Conservation (phyloP, 2,113 vertebrate species). For the Sylvietta virens region DNA sequence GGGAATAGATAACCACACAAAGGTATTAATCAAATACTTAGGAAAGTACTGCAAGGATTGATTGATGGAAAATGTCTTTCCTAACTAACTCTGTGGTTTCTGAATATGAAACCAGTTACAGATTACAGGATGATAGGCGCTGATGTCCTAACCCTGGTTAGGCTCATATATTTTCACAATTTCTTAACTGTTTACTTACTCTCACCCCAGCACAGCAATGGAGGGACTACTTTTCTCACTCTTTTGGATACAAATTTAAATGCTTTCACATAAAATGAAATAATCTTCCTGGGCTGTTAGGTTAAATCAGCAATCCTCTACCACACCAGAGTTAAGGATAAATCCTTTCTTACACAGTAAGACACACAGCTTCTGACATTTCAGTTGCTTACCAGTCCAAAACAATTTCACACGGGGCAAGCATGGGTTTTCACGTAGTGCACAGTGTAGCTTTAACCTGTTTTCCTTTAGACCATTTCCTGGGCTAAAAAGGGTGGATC, state of each 20-base stretch:
- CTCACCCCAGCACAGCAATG: not conserved
- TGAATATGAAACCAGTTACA: not conserved
- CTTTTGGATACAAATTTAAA: not conserved
- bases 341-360: not conserved
- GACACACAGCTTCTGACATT: not conserved
- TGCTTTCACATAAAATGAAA: not conserved
- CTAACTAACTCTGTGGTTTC: not conserved
- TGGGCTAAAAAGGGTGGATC: not conserved
- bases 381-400: not conserved
- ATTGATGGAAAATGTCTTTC: not conserved
- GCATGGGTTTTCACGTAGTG: not conserved
- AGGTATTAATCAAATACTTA: not conserved
- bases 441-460: not conserved
- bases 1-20: not conserved
- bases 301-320: not conserved
- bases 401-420: not conserved
- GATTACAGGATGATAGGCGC: not conserved
- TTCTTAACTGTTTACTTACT: slow-evolving; percentile 15
- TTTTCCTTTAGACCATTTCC: not conserved
- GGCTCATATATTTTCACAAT: not conserved
- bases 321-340: not conserved
- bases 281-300: not conserved
- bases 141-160: not conserved
- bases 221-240: not conserved
- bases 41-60: not conserved